Base-by-base conservation (phyloP, 2,888 invertebrate genomes). In the Andrena haemorrhoa region DNA sequence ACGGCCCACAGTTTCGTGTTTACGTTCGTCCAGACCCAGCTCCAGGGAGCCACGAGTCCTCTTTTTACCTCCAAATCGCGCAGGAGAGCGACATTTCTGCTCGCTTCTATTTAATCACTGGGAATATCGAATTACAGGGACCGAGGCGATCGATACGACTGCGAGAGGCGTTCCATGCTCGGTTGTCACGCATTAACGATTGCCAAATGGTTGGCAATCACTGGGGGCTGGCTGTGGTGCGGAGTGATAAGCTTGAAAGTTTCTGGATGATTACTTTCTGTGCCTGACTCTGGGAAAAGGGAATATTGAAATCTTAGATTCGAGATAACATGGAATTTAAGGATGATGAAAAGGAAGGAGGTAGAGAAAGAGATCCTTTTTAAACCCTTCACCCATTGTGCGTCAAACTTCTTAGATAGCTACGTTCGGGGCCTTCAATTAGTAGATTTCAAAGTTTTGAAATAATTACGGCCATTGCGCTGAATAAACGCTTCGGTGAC, bases 81-180 rank as follows among this genome's bases (percentile, higher is more conserved):
- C n/a, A 41, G n/a, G 53, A 41, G 26, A 63, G 20, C 41, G n/a
- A 73, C 49, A 16, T 58, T 73, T 58, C 73, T 26, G 26, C 35
- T 58, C 20, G 47, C 23, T 12, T 20, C 56, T 73, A 16, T 72
- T 76, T 56, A 73, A 76, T 73, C 64, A 58, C 73, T 12, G 33
- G 31, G 61, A 61, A 61, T 51, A 73, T 65, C 35, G 73, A 76
- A 73, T 65, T 35, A 33, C 64, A 20, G 31, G 12, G 33, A 26
- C 33, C 41, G n/a, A 8, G 12, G 12, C 35, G 73, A 76, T 64
- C 76, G 64, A 76, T 64, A 29, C 12, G 16, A 72, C 41, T 58
- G 63, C 31, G 29, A 63, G 53, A 20, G 23, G 26, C 49, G 31
- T 49, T 33, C 10, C 12, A 26, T 26, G 26, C 10, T 56, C 56